These are phyloP conservation scores for Autographa gamma DNA, from an alignment of 2,888 invertebrate species.

Conservation along the genomic window DNA sequence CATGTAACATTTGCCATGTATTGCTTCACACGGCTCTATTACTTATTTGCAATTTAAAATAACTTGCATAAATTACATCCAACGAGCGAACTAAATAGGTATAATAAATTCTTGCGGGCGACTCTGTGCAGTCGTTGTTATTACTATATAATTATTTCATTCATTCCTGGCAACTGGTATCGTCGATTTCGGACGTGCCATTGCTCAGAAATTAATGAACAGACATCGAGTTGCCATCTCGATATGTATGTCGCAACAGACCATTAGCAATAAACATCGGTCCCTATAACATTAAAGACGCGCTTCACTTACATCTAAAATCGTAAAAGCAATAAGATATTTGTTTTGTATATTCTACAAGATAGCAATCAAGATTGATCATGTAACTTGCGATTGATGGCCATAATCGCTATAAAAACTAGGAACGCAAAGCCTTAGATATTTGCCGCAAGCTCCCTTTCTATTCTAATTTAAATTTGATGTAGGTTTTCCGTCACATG, in stretches of 20 bases:
- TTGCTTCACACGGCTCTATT: constrained; percentile 57
- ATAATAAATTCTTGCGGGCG: constrained; percentile 48
- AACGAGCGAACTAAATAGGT: constrained; percentile 43
- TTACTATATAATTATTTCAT: constrained; percentile 45
- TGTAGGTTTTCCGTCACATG: constrained; percentile 60
- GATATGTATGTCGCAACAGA: constrained; percentile 67
- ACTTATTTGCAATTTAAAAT: constrained; percentile 68
- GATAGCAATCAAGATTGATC: constrained; percentile 37
- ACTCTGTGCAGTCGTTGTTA: constrained; percentile 36
- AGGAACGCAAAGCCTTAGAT: constrained; percentile 30
- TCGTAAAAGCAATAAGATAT: constrained; percentile 28
- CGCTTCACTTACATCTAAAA: constrained; percentile 30
- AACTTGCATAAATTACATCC: constrained; percentile 58
- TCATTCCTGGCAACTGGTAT: constrained; percentile 37
- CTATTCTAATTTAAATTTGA: constrained; percentile 36
- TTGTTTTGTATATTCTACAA: constrained; percentile 12
- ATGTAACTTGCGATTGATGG: constrained; percentile 54
- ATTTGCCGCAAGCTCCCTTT: constrained; percentile 5
- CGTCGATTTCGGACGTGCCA: constrained; percentile 57
- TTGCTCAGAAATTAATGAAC: constrained; percentile 59
- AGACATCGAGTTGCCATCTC: constrained; percentile 60
- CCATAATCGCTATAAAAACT: constrained; percentile 53
- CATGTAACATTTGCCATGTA: constrained; percentile 58
- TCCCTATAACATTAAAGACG: constrained; percentile 63
- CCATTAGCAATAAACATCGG: constrained; percentile 67